Base-by-base conservation (phyloP, 2,797 vertebrate species). In the Scleropages formosus region DNA sequence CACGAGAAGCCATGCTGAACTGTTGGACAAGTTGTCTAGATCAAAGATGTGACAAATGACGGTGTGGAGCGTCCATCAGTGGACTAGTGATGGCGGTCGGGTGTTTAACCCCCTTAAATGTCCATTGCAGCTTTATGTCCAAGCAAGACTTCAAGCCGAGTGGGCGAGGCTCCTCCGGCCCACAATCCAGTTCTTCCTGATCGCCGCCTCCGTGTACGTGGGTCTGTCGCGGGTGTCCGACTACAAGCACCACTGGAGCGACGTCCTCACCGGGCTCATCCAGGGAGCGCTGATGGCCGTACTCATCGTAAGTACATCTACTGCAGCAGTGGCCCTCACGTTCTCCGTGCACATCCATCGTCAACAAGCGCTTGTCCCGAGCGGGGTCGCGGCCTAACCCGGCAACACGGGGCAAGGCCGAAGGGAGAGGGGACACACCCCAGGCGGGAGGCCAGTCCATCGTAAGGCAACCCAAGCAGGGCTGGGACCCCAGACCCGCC, bases 201-300 rank as follows among this genome's bases (percentile, higher is more conserved):
- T 99, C 9, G 91, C 96, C 0, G 85, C 93, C 2, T 90, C 97
- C 0, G 88, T 98, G 76, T 99, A 93, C 0, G 98, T 98, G 0
- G 97, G 96, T 7, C 87, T 99, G n/a, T 98, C 97, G 0, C 91
- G 96, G 72, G 93, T 98, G 67, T 99, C 97, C 0, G 98, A 99
- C 78, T 99, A 98, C 80, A 98, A 98, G 85, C 97, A 99, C 82
- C 98, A 99, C 70, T 98, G 96, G 96, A 97, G 98, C 0, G 97
- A 99, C 16, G 98, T 99, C 72, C 83, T 98, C 87, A 90, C 87
- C 0, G 98, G 97, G 10, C 93, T 98, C 51, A 84, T 96, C 77
- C 96, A 99, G 88, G 98, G 98, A 0, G 97, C 95, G 0, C 65
- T 96, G 71, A 93, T 95, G 83, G 96, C 96, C 20, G 31, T 95